These are phyloP conservation scores for Eleginops maclovinus DNA, from an alignment of 2,113 vertebrate species.

Conservation along the genomic window DNA sequence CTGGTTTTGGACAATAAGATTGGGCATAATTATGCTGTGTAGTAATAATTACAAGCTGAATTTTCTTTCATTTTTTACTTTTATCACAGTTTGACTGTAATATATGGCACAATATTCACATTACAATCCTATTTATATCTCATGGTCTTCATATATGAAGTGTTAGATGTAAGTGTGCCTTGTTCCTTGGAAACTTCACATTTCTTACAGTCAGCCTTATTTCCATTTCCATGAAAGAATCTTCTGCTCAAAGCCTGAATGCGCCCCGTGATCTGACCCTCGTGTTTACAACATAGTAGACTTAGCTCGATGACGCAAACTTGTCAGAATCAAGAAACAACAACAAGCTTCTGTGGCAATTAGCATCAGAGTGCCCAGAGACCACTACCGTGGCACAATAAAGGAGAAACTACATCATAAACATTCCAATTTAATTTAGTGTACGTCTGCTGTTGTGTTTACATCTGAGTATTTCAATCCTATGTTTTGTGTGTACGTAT, in stretches of 20 bases:
- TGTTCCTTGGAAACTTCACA: slow-evolving; percentile 2
- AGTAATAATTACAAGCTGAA: not conserved
- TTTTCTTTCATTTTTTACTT: not conserved
- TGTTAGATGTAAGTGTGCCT: too few relatives aligned
- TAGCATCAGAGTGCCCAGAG: slow-evolving; percentile 58
- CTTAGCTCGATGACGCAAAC: slow-evolving; percentile 41
- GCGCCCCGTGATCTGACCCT: slow-evolving; percentile 38
- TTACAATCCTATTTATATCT: not conserved
- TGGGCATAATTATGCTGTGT: not conserved
- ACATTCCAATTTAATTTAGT: slow-evolving; percentile 65
- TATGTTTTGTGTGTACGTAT: not conserved
- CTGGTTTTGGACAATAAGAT: not conserved
- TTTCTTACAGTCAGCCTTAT: not conserved
- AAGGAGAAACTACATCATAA: slow-evolving; percentile 63
- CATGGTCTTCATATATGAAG: slow-evolving; percentile 12
- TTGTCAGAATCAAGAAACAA: slow-evolving; percentile 61
- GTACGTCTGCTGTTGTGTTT: slow-evolving; percentile 23
- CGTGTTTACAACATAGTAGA: slow-evolving; percentile 55
- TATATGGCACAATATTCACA: not conserved
- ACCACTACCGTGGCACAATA: slow-evolving; percentile 30
- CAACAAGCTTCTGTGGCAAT: slow-evolving; percentile 52
- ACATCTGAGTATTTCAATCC: slow-evolving; percentile 31
- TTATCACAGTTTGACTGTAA: not conserved
- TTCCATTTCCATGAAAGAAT: slow-evolving; percentile 48
- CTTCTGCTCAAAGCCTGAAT: slow-evolving; percentile 26